Percentiles rank a stretch among this genome's conserved stretches.
Conservation (phyloP, 1,140 invertebrate species). For the Oppia nitens region DNA sequence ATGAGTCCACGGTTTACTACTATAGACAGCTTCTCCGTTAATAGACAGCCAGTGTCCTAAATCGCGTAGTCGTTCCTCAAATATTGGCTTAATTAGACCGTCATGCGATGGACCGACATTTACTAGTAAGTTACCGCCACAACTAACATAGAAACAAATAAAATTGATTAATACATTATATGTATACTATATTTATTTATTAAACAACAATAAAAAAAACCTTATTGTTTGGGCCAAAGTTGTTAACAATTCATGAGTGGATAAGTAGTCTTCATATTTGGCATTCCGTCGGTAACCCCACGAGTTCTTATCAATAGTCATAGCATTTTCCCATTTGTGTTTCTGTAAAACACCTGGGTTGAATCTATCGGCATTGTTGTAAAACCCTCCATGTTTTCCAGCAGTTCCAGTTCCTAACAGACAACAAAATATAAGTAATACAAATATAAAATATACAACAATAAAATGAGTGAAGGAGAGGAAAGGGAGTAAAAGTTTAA, state of each 20-base stretch:
- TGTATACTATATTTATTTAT: too few relatives aligned
- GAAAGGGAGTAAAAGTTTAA: too few relatives aligned
- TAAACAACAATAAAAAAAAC: too few relatives aligned
- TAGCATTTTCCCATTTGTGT: too few relatives aligned
- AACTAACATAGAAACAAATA: too few relatives aligned
- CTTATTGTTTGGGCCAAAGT: conserved; percentile 42
- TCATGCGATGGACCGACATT: conserved; percentile 81
- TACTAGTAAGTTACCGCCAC: conserved; percentile 59
- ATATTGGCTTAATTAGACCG: conserved; percentile 70
- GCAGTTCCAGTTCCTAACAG: conserved; percentile 34
- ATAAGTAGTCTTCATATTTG: conserved; percentile 47
- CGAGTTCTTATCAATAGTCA: conserved; percentile 72
- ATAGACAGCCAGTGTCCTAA: conserved; percentile 52
- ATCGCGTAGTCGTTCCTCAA: conserved; percentile 59
- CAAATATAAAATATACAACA: too few relatives aligned
- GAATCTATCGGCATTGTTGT: conserved; percentile 34
- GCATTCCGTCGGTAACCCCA: conserved; percentile 75
- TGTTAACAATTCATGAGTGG: conserved; percentile 47
- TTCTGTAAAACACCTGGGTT: conserved; percentile 30
- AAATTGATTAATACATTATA: too few relatives aligned
- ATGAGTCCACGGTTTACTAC: conserved; percentile 49
- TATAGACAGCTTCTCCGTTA: conserved; percentile 79
- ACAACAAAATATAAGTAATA: too few relatives aligned
- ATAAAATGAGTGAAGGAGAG: too few relatives aligned
- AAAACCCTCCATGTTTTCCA: conserved; percentile 38